These are phyloP conservation scores for Agrochola lychnidis DNA, from an alignment of 2,888 invertebrate genomes.

Conservation along the genomic window DNA sequence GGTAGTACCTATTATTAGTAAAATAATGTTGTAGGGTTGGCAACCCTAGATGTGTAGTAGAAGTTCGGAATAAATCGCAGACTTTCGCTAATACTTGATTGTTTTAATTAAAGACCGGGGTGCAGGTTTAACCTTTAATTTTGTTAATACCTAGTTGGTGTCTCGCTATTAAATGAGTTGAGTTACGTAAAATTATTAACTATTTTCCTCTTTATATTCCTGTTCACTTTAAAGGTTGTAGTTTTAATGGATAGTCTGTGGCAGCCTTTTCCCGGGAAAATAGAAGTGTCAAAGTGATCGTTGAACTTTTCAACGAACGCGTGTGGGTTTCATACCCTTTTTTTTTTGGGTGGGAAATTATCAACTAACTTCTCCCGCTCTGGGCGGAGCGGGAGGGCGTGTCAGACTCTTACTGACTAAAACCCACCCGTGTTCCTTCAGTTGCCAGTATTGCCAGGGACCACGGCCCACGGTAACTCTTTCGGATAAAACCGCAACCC, in stretches of 20 bases:
- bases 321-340: not conserved
- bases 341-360: no score
- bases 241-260: not conserved
- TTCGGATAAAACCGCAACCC: no score
- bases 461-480: no score
- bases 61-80: constrained; percentile 31
- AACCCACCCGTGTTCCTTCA: no score
- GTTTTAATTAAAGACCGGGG: constrained; percentile 57
- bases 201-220: not conserved
- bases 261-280: not conserved
- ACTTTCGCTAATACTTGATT: constrained; percentile 52
- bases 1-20: not conserved
- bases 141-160: constrained; percentile 34
- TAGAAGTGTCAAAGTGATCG: not conserved
- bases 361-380: no score
- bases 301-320: not conserved
- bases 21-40: not conserved
- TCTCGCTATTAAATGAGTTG: not conserved
- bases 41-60: constrained; percentile 27
- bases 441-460: no score
- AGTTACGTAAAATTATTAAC: not conserved
- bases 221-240: not conserved
- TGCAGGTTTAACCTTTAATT: constrained; percentile 34
- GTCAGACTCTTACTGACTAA: no score
- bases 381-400: no score